Conservation (phyloP, 2,888 invertebrate species). For the Metalampra italica region DNA sequence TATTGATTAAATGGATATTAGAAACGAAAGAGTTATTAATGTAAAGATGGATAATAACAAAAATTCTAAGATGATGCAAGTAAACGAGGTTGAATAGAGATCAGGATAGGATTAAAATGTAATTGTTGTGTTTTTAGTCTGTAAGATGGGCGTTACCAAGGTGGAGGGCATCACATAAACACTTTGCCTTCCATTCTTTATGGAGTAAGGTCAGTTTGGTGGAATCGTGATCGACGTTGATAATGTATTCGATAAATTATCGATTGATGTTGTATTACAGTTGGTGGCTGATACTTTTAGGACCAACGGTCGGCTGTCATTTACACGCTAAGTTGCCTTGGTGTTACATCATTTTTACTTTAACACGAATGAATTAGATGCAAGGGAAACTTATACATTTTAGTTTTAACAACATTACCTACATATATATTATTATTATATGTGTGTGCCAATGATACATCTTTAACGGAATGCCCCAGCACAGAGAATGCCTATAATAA, state of each 20-base stretch:
- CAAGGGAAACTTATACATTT: no score
- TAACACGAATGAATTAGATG: background rate
- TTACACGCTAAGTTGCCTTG: conserved; percentile 8
- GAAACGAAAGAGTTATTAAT: background rate
- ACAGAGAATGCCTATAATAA: background rate
- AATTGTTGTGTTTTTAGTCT: conserved; percentile 66
- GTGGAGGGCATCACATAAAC: conserved; percentile 74
- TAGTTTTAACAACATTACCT: background rate
- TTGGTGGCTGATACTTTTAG: conserved; percentile 14
- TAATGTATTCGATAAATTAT: conserved; percentile 19
- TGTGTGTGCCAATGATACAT: no score
- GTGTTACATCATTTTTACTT: background rate
- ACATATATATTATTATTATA: no score
- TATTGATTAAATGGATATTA: background rate
- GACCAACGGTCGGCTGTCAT: conserved; percentile 23
- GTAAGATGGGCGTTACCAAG: conserved; percentile 74
- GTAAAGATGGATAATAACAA: no score
- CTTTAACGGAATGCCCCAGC: background rate
- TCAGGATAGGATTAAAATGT: conserved; percentile 5
- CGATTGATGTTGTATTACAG: conserved; percentile 2
- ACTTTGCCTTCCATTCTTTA: conserved; percentile 60
- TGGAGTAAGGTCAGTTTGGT: conserved; percentile 71
- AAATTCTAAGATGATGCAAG: background rate
- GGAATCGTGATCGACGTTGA: conserved; percentile 23
- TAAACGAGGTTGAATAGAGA: background rate